Conservation (phyloP, 2,888 invertebrate species). For the Apamea epomidion region DNA sequence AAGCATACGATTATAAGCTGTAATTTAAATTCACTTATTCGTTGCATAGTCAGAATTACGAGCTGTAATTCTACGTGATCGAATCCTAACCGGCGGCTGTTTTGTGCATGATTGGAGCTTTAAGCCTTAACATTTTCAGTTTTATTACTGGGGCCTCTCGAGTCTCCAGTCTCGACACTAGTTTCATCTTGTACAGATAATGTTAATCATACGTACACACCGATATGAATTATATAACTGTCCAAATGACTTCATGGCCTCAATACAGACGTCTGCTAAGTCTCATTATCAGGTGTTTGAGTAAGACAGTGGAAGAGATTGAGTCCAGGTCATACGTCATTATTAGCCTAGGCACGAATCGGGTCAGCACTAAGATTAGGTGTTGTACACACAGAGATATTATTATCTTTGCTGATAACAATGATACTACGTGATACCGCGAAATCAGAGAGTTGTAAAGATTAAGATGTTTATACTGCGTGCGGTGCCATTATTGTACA, state of each 20-base stretch:
- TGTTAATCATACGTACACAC: slow-evolving; percentile 43
- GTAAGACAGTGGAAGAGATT: slow-evolving; percentile 76
- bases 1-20: slow-evolving; percentile 59
- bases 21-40: slow-evolving; percentile 66
- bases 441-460: slow-evolving; percentile 86
- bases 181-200: slow-evolving; percentile 46
- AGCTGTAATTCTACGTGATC: slow-evolving; percentile 51
- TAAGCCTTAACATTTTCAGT: not conserved
- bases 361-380: slow-evolving; percentile 86
- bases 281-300: slow-evolving; percentile 85
- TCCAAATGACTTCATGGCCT: slow-evolving; percentile 69
- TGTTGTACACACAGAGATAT: slow-evolving; percentile 78
- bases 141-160: slow-evolving; percentile 19
- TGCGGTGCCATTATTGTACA: slow-evolving; percentile 67
- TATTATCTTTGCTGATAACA: slow-evolving; percentile 74
- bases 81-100: slow-evolving; percentile 52
- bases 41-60: slow-evolving; percentile 56
- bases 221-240: slow-evolving; percentile 58
- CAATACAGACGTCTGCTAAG: slow-evolving; percentile 75
- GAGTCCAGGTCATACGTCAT: slow-evolving; percentile 86
- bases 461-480: slow-evolving; percentile 75
- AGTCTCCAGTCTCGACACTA: slow-evolving; percentile 12
- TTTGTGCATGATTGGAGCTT: slow-evolving; percentile 48
- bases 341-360: slow-evolving; percentile 83
- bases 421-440: slow-evolving; percentile 77